Evolutionary conservation across 53 echinoderm and acorn worm genomes (phyloP).

Genomic region (Antedon mediterranea): DNA sequence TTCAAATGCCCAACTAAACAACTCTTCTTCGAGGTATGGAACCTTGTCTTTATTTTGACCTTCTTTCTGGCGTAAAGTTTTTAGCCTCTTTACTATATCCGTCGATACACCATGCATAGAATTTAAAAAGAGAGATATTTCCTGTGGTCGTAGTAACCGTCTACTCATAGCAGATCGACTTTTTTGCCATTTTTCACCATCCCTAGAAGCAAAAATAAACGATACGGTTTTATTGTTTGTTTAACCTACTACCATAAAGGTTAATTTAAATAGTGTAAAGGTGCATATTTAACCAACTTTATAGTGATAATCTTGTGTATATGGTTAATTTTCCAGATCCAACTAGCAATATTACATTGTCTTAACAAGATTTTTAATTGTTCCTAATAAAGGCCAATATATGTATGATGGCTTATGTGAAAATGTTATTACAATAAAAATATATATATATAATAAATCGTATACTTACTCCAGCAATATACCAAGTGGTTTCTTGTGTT

Average conservation of each 20-base stretch:
- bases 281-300: too few species aligned
- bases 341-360: too few species aligned
- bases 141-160: slow-evolving; percentile 2
- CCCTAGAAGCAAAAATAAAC: not conserved
- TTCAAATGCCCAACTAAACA: not conserved
- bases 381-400: too few species aligned
- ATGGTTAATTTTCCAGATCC: too few species aligned
- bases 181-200: slow-evolving; percentile 9
- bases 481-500: not conserved
- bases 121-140: not conserved
- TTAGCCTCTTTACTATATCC: not conserved
- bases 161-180: slow-evolving; percentile 1
- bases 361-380: too few species aligned
- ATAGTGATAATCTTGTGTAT: too few species aligned
- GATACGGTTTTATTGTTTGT: too few species aligned
- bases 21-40: not conserved
- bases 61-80: not conserved
- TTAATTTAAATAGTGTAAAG: too few species aligned
- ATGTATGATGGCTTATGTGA: too few species aligned
- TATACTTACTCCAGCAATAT: slow-evolving; percentile 12
- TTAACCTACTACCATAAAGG: too few species aligned
- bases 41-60: not conserved
- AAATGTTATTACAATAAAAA: too few species aligned
- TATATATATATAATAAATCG: not conserved
- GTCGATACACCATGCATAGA: slow-evolving; percentile 3